Conservation (phyloP, 2,113 vertebrate species). For the Pyrgilauda ruficollis region DNA sequence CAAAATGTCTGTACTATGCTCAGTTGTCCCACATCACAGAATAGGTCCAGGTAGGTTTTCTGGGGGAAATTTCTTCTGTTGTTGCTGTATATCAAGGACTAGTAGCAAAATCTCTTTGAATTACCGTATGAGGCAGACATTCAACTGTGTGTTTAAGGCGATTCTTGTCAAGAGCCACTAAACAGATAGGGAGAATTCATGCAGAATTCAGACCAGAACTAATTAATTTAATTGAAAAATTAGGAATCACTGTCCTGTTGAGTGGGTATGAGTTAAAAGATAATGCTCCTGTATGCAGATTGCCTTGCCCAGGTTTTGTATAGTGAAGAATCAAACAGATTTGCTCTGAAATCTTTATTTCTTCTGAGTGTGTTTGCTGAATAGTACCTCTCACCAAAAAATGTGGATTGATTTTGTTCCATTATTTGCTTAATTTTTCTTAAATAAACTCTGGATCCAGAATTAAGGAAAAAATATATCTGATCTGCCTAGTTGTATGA, state of each 20-base stretch:
- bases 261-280: not conserved
- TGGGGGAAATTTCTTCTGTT: not conserved
- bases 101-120: not conserved
- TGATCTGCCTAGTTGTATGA: not conserved
- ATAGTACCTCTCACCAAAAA: not conserved
- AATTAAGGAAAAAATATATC: not conserved
- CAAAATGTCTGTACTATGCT: not conserved
- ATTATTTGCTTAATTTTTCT: not conserved
- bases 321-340: not conserved
- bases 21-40: not conserved
- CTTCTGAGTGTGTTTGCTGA: not conserved
- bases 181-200: not conserved
- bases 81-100: not conserved
- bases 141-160: not conserved
- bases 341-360: not conserved
- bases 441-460: not conserved
- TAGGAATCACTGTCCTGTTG: not conserved
- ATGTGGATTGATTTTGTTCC: not conserved
- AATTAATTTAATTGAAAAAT: not conserved
- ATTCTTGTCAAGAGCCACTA: not conserved
- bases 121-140: not conserved
- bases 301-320: not conserved
- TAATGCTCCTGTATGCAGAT: not conserved
- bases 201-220: not conserved
- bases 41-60: rapidly evolving